Evolutionary conservation across 2,888 invertebrate species (phyloP), one percentile per base, ranked within the genome.

Genomic region (Carcina quercana): DNA sequence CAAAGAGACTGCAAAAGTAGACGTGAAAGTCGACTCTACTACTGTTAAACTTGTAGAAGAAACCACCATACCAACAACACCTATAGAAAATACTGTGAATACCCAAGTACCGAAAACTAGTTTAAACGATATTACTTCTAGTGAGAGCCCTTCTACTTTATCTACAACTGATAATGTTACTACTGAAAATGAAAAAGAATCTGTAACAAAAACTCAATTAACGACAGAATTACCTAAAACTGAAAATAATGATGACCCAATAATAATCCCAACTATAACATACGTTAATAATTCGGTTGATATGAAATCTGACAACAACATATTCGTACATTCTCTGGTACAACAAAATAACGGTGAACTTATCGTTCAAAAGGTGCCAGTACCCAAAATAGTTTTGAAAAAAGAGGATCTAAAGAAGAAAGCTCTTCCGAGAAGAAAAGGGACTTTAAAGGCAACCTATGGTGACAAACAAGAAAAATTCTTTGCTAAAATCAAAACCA

Each of bases 391-490:
- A 8, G 38, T 52, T 25, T 35, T 39, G 2, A 76, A 72, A 28
- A 79, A 79, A 42, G 68, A 71, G 17, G 69, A 71, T 7, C 35
- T 50, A 14, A 73, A 66, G 42, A 83, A 84, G 41, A 83, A 80
- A 30, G 55, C 69, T 11, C 46, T 74, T 1, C 68, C 75, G 2
- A 61, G 85, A 43, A 59, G 84, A 33, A 85, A 85, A 49, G 84
- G 85, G 2, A 85, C 84, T 2, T 47, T 85, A 0, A 83, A 83
- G 56, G 79, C 83, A 17, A 85, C 84, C 0, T 85, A 85, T 37
- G 84, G 84, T n/a, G 78, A 84, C 25, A 80, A 73, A 52, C 76
- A 78, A 40, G 76, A 79, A 19, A 67, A 66, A 33, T 68, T 73
- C 40, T 76, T 75, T 39, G 36, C 59, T 13, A 68, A 64, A 40